Base-by-base conservation (phyloP, 1,140 invertebrate genomes). In the Drosophila littoralis region DNA sequence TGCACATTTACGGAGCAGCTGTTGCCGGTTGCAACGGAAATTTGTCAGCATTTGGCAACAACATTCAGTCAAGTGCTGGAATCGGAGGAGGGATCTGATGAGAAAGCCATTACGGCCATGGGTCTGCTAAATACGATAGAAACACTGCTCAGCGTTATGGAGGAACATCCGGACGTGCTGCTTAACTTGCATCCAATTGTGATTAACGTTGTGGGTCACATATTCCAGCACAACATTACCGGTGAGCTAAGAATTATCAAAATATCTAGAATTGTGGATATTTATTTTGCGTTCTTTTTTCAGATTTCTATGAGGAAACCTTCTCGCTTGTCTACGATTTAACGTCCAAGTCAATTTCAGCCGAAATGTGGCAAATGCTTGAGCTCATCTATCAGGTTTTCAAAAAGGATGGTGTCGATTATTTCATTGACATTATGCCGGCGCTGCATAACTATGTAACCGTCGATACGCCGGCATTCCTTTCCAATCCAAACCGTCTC, bases 391-490 rank as follows among this genome's bases (percentile, higher is more conserved):
- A 98, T 92, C 94, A 96, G 86, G 94, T 98, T 61, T 99, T 99
- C 89, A 96, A 98, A 92, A 97, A 98, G 86, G 97, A 99, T 93
- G 98, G 97, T 28, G 95, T 97, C 64, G 98, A 99, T 92, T 99
- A 99, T 93, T 99, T 99, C 91, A 97, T 96, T 46, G 99, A 99
- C 81, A 99, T 99, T 96, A 99, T 99, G 98, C 98, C 98, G 36
- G 96, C 97, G 1, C 94, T 99, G 12, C 98, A 99, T 92, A 99
- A 99, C 93, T 99, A 99, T 92, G 96, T 99, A 32, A 99, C 98
- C 1, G 96, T 99, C 8, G 98, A 99, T 92, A 98, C 98, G 6
- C 95, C 96, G 45, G 97, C 96, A 10, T 99, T 99, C 92, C 93
- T 99, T 4, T 96, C 97, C 0, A 97, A 98, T 92, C 96, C 97